Evolutionary conservation across 2,113 vertebrate genomes (phyloP), one percentile per base, ranked within the genome.

Genomic region (Varanus komodoensis): DNA sequence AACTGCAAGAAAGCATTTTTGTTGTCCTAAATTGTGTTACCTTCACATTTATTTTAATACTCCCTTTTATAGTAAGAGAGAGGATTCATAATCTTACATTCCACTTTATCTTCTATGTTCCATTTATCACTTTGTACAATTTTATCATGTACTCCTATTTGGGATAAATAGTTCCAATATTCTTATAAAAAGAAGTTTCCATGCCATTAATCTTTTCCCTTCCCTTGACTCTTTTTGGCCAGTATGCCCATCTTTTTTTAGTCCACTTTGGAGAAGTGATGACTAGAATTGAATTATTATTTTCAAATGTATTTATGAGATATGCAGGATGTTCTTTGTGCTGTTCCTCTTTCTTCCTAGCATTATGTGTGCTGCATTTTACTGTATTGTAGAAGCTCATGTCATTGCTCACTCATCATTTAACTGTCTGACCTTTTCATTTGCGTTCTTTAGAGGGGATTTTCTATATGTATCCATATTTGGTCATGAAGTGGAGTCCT

Each of bases 161-260:
- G 84, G 71, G 21, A 91, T 88, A 88, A 84, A 78, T 75, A 29
- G 74, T 79, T 52, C 73, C 52, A 23, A 61, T 91, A 52, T 91
- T 82, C 84, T 73, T 44, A 8, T 64, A 44, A 52, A 52, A 57
- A 91, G 52, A 48, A 23, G 8, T 27, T 71, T 64, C 52, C 64
- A 73, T 52, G 82, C 54, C 52, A 44, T 74, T 80, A 88, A 73
- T 44, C 38, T 44, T 44, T 44, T 44, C 38, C 38, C 38, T 44
- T 44, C 38, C 38, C 38, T 44, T 44, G 38, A 44, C 38, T 38
- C 52, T 44, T 57, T 77, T 80, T 25, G 80, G 84, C 34, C 82
- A 17, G 1, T 57, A 80, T 77, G n/a, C 38, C 54, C 50, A 15
- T 78, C 61, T 84, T 15, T 87, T 89, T 74, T 74, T 85, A 90